Evolutionary conservation across 2,888 invertebrate genomes (phyloP).

Genomic region (Aquatica leii): DNA sequence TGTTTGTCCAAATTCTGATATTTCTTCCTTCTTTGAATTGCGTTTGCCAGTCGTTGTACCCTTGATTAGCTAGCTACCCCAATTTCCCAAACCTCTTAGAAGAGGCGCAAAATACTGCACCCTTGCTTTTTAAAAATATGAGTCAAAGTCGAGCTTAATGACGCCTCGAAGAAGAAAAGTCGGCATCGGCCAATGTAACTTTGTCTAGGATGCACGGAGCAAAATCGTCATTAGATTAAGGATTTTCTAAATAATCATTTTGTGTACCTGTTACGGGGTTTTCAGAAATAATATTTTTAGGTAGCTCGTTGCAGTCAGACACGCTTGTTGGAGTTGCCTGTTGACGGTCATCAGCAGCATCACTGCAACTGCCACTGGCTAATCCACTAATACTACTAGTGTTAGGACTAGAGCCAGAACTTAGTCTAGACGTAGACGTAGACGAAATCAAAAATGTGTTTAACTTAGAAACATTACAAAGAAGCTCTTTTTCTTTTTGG

Average conservation of each 20-base stretch:
- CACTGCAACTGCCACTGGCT: background rate
- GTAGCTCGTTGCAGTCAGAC: background rate
- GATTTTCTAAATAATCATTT: background rate
- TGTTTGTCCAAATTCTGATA: background rate
- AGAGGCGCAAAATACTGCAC: background rate
- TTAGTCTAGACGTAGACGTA: background rate
- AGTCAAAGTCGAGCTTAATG: background rate
- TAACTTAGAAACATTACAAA: background rate
- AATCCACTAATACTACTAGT: background rate
- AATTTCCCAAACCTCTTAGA: background rate
- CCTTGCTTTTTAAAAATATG: background rate
- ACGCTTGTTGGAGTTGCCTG: background rate
- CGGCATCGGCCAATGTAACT: too few species aligned
- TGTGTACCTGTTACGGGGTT: background rate
- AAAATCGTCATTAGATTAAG: background rate
- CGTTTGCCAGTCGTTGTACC: background rate
- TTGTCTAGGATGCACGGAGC: too few species aligned
- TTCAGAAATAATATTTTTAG: background rate
- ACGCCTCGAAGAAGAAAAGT: too few species aligned
- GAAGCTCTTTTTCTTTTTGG: background rate
- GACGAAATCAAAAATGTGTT: background rate
- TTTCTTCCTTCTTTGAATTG: background rate
- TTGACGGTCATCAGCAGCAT: background rate
- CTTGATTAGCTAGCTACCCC: background rate
- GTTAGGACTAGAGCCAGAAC: background rate